Conservation (phyloP, 2,113 vertebrate genomes). For the Ptilorrhoa leucosticta region DNA sequence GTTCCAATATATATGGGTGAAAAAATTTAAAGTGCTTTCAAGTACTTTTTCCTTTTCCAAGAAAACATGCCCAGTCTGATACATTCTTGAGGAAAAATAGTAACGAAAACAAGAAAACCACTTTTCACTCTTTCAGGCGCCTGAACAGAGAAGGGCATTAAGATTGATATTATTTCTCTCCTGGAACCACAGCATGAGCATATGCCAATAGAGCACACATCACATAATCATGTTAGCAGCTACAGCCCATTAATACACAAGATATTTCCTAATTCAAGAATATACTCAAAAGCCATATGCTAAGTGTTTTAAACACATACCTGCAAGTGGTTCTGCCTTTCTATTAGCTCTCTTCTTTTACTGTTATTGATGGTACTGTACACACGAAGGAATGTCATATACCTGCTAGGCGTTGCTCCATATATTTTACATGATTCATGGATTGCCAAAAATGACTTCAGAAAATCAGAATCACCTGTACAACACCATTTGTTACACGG, state of each 20-base stretch:
- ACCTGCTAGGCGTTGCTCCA: conserved; percentile 89
- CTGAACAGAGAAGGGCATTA: not conserved
- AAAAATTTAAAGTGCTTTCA: not conserved
- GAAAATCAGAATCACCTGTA: conserved; percentile 78
- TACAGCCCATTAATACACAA: not conserved
- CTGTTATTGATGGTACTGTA: conserved; percentile 83
- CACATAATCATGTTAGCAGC: not conserved
- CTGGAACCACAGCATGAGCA: not conserved
- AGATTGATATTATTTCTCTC: not conserved
- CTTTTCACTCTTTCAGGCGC: not conserved
- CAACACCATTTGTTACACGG: conserved; percentile 5
- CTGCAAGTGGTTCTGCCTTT: conserved; percentile 92
- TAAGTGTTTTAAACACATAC: conserved; percentile 60
- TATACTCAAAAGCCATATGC: not conserved
- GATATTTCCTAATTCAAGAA: not conserved
- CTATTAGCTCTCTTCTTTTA: conserved; percentile 86
- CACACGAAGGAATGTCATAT: conserved; percentile 87
- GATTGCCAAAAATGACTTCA: conserved; percentile 87
- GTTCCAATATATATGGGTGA: not conserved
- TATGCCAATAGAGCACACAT: not conserved
- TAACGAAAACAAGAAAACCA: not conserved
- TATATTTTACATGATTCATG: conserved; percentile 88
- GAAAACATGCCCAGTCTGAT: not conserved
- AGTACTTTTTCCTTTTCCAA: not conserved
- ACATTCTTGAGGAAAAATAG: not conserved